Evolutionary conservation across 2,888 invertebrate species (phyloP), one percentile per base, ranked within the genome.

Genomic region (Cenopis cana): DNA sequence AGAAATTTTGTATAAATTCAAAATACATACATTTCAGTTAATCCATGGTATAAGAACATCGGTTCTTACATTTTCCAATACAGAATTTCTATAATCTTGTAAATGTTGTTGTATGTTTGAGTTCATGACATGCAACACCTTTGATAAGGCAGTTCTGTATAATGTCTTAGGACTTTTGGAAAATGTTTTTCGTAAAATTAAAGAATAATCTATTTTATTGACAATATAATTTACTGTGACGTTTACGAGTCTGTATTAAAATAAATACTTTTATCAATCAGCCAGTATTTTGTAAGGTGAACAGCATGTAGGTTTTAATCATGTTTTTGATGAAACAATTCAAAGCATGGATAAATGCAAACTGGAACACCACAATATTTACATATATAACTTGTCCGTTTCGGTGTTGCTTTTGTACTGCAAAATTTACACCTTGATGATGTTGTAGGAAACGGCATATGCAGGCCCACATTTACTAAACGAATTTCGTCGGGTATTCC

Each of bases 331-430:
- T 54, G 24, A 24, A 54, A 54, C 24, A 54, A 54, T 54, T 54
- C 24, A 24, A 54, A 54, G 54, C 54, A 54, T 54, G 54, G 20
- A 54, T 54, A 24, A 54, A 54, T 54, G 24, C 54, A 54, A 54
- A 54, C 54, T 54, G 54, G 54, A 24, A 24, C 54, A 54, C 54
- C 54, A 54, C 54, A 54, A 54, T 54, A 54, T 54, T 54, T 24
- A 54, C 20, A 24, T 54, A 54, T 54, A 54, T 54, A 54, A 54
- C 54, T 54, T 54, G 54, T 54, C 24, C 24, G 54, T 54, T 24
- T 54, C 54, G 57, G 57, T 57, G 38, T 57, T 57, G 57, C 38
- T 57, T 11, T 57, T 57, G 57, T 57, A 57, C 57, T 57, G 57
- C 57, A 57, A 57, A 36, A 57, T 57, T 57, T 57, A 57, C 38